Evolutionary conservation across 2,888 invertebrate genomes (phyloP).

Genomic region (Meiosimyza decipiens): DNA sequence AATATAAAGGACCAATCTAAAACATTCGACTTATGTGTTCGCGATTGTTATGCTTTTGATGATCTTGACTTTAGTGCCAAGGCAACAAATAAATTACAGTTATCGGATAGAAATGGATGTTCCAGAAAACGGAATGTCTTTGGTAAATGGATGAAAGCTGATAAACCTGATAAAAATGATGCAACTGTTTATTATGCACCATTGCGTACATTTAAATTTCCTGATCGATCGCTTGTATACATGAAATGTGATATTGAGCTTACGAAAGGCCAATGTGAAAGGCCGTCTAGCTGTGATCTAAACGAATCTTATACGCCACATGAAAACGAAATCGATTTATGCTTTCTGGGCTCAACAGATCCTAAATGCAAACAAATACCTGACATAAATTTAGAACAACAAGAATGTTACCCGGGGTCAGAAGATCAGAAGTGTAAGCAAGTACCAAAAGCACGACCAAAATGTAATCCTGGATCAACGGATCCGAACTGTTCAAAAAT

Average conservation of each 20-base stretch:
- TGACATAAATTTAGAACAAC: slow-evolving; percentile 34
- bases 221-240: slow-evolving; percentile 78
- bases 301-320: slow-evolving; percentile 41
- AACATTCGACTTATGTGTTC: slow-evolving; percentile 75
- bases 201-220: slow-evolving; percentile 79
- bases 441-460: background rate
- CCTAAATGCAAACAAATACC: too few species aligned
- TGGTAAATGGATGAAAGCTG: slow-evolving; percentile 73
- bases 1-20: slow-evolving; percentile 75
- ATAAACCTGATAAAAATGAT: slow-evolving; percentile 71
- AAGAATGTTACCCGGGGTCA: slow-evolving; percentile 61
- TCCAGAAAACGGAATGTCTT: slow-evolving; percentile 76
- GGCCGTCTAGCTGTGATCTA: slow-evolving; percentile 49
- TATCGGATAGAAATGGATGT: slow-evolving; percentile 76
- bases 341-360: background rate
- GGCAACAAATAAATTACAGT: slow-evolving; percentile 72
- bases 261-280: slow-evolving; percentile 57
- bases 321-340: background rate
- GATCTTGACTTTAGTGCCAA: slow-evolving; percentile 72
- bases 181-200: slow-evolving; percentile 75
- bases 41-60: slow-evolving; percentile 81
- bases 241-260: slow-evolving; percentile 78
- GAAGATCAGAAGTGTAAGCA: slow-evolving; percentile 57
- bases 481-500: slow-evolving; percentile 11
- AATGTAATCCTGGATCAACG: slow-evolving; percentile 4